Base-by-base conservation (phyloP, 2,797 vertebrate species). In the Eptatretus atami region DNA sequence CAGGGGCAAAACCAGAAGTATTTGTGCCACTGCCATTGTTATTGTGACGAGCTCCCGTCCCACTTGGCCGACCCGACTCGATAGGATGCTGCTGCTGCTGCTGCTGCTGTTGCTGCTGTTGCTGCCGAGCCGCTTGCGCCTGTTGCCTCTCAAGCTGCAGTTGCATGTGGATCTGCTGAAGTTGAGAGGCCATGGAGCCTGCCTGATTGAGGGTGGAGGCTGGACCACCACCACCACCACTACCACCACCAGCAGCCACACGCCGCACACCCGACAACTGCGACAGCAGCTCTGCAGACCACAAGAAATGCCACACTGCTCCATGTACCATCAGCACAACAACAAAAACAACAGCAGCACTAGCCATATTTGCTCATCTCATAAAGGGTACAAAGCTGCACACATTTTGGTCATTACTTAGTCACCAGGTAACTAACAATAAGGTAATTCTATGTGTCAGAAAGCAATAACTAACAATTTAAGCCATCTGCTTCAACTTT, bases 101-200 rank as follows among this genome's bases (percentile, higher is more conserved):
- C 57, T 85, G 80, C 54, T 94, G 90, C 69, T 96, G 90, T n/a
- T 61, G 57, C 19, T 60, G 55, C 57, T 85, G 80, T 54, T 94
- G 90, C 69, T 96, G 90, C 5, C 87, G 78, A 0, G 90, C 87
- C 1, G 86, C 90, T 76, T 96, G 90, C 1, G 92, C 87, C 64
- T 95, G 92, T 66, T 94, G 92, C 64, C 86, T 74, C 70, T 96
- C 92, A 66, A 96, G 69, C 78, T 96, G 86, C 77, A 95, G 79
- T 70, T 98, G 92, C 92, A 98, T 95, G 76, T 98, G 90, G 73
- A 95, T 76, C 73, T 98, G 90, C 73, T 98, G 90, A 72, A 95
- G 79, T 72, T 98, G 90, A 53, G 86, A 93, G 66, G 90, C 86
- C 3, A 87, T 94, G 55, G 90, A 86, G 70, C 90, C 87, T 5